phyloP scores from a whole-genome alignment of 2,113 vertebrate species.

The Lota lota region DNA sequence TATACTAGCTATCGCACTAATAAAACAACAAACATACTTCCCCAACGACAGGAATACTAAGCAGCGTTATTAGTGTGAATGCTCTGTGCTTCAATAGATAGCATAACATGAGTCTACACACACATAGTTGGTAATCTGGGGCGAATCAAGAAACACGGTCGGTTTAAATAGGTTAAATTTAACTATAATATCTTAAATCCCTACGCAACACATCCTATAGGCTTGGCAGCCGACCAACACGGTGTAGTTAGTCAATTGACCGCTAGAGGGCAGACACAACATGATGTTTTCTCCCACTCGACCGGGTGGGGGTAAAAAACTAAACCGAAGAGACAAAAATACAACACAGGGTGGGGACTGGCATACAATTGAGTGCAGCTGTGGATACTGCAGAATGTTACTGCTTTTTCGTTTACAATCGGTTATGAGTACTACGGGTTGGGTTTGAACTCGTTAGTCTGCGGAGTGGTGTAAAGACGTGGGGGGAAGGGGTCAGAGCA shows the following conservation, averaged over 20 bases:
- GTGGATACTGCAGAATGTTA: neutral
- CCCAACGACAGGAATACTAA: too few species aligned
- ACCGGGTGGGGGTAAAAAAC: neutral
- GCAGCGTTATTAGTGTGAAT: too few species aligned
- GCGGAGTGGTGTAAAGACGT: neutral
- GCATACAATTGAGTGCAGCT: conserved; percentile 1
- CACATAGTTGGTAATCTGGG: conserved; percentile 38
- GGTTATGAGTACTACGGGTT: too few species aligned
- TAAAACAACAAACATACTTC: too few species aligned
- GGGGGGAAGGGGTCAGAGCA: neutral
- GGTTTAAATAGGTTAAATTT: conserved; percentile 62
- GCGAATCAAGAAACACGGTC: conserved; percentile 28
- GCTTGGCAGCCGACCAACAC: neutral
- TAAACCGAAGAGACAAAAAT: conserved; percentile 2
- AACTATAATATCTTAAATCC: conserved; percentile 69
- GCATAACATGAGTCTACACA: conserved; percentile 39
- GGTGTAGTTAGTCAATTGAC: conserved; percentile 20
- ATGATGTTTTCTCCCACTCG: neutral
- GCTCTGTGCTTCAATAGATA: conserved; percentile 6
- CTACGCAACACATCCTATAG: conserved; percentile 13
- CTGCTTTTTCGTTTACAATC: too few species aligned
- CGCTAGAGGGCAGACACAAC: conserved; percentile 64
- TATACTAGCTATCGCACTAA: too few species aligned
- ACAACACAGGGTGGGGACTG: conserved; percentile 12
- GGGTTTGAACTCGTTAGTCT: too few species aligned